Evolutionary conservation across 2,888 invertebrate genomes (phyloP).

Genomic region (Holacanthella duospinosa): DNA sequence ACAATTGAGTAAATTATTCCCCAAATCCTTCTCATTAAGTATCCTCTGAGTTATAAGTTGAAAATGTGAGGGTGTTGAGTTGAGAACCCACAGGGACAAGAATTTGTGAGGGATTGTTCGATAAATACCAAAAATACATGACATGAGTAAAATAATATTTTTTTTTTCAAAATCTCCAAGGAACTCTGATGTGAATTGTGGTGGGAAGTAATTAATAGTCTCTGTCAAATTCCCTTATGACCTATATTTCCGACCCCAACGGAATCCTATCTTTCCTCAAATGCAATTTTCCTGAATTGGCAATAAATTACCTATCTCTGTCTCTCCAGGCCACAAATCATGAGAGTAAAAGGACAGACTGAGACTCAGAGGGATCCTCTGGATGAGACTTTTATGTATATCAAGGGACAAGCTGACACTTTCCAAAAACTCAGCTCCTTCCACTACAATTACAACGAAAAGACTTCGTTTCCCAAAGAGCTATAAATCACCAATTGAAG

Average conservation of each 20-base stretch:
- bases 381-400: not conserved
- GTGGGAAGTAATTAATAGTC: not conserved
- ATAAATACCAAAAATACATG: too few relatives aligned
- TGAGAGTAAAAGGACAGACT: not conserved
- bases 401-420: not conserved
- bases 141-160: too few relatives aligned
- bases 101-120: too few relatives aligned
- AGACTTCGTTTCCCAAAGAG: not conserved
- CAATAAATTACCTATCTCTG: not conserved
- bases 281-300: constrained; percentile 2
- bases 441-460: not conserved
- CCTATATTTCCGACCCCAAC: not conserved
- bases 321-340: not conserved
- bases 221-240: not conserved
- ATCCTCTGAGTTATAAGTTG: too few relatives aligned
- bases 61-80: too few relatives aligned
- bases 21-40: too few relatives aligned
- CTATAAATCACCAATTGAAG: not conserved
- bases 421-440: not conserved
- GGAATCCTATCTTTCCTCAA: not conserved
- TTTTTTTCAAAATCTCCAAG: too few relatives aligned
- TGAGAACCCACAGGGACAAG: too few relatives aligned
- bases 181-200: not conserved
- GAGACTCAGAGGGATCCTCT: not conserved
- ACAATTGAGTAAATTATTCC: too few relatives aligned